Evolutionary conservation across 2,888 invertebrate genomes (phyloP).

Genomic region (Malacosoma neustria): DNA sequence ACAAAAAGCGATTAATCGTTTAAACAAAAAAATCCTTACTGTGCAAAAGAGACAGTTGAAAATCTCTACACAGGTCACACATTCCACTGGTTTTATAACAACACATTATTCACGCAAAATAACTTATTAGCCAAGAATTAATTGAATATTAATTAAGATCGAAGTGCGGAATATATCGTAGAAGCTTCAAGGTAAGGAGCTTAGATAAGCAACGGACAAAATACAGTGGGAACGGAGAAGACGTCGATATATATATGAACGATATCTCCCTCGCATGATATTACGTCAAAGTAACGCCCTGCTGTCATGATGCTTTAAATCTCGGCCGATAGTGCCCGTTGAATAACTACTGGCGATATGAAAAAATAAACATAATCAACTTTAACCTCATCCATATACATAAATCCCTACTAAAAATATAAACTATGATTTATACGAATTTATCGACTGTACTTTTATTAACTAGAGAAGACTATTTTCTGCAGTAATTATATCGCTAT

Average conservation of each 20-base stretch:
- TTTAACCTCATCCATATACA: not conserved
- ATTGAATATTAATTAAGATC: constrained; percentile 30
- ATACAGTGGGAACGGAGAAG: constrained; percentile 52
- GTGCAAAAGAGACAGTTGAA: constrained; percentile 55
- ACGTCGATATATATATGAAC: constrained; percentile 67
- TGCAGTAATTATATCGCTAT: too few relatives aligned
- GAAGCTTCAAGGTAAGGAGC: constrained; percentile 68
- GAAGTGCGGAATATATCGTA: constrained; percentile 40
- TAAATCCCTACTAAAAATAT: too few relatives aligned
- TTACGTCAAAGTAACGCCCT: constrained; percentile 73
- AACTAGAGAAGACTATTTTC: too few relatives aligned
- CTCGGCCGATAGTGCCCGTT: constrained; percentile 54
- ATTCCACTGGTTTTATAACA: constrained; percentile 62
- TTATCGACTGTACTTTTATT: too few relatives aligned
- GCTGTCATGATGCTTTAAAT: constrained; percentile 61
- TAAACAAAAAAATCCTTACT: too few relatives aligned
- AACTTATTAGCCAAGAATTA: constrained; percentile 14
- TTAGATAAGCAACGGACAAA: constrained; percentile 67
- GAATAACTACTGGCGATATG: constrained; percentile 18
- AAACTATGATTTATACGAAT: too few relatives aligned
- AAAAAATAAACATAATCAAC: not conserved
- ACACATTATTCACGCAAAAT: constrained; percentile 46
- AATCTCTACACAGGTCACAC: constrained; percentile 64
- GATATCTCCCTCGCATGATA: constrained; percentile 60
- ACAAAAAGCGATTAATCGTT: too few relatives aligned